A percentile compares a stretch with the other conserved stretches of the same genome.
phyloP scores from a whole-genome alignment of 2,113 vertebrate species.

The Tinamus guttatus region DNA sequence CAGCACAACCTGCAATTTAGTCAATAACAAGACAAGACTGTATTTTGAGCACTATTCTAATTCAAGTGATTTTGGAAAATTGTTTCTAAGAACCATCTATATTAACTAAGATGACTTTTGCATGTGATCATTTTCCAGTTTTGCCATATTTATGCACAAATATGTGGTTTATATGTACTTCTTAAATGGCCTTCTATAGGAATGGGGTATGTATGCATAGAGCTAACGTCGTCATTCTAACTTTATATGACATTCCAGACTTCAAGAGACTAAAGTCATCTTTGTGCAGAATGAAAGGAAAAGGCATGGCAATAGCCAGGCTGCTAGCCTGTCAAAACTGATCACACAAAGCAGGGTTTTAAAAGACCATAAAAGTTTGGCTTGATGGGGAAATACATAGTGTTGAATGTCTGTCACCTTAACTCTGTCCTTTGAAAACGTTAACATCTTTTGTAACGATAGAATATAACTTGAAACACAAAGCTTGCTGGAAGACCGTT shows the following conservation, averaged over 20 bases:
- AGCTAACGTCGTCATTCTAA: background rate
- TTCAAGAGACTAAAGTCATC: background rate
- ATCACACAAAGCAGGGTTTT: background rate
- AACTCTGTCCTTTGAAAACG: background rate
- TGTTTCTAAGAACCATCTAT: background rate
- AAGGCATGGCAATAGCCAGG: background rate
- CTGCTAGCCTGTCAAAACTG: background rate
- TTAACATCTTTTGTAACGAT: background rate
- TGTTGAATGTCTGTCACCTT: background rate
- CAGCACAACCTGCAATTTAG: background rate
- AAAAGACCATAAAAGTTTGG: background rate
- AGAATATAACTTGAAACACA: background rate
- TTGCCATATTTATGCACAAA: background rate
- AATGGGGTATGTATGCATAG: background rate
- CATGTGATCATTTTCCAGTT: background rate
- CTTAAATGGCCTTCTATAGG: background rate
- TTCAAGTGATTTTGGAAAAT: background rate
- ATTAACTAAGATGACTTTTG: background rate
- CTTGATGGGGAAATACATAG: background rate
- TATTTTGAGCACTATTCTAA: background rate
- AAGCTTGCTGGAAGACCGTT: background rate
- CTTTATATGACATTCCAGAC: background rate
- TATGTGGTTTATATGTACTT: fast-evolving
- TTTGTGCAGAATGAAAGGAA: background rate
- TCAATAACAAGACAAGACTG: background rate